Conservation (phyloP, 2,797 vertebrate species). For the Rhyacichthys aspro region DNA sequence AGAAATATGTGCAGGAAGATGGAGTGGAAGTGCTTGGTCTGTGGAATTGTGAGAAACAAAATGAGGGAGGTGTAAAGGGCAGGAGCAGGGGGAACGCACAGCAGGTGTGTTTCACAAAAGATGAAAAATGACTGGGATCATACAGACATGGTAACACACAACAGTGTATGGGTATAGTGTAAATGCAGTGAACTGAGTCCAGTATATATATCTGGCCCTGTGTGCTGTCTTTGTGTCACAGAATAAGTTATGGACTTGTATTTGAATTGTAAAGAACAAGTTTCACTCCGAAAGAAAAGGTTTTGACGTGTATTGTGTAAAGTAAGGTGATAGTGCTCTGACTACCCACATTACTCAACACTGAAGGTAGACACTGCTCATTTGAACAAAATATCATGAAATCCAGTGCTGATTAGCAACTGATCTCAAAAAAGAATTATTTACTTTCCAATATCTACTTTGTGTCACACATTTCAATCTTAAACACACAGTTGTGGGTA, state of each 20-base stretch:
- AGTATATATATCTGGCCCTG: neutral
- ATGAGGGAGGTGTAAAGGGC: neutral
- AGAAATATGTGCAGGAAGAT: constrained; percentile 21
- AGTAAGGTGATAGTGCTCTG: constrained; percentile 5
- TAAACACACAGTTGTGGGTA: neutral
- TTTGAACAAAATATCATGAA: too few species aligned
- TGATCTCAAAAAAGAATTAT: too few species aligned
- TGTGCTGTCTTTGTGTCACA: neutral
- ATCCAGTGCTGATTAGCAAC: too few species aligned
- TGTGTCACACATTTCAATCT: neutral
- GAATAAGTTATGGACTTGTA: neutral
- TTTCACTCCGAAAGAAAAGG: constrained; percentile 10
- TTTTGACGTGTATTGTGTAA: constrained; percentile 8
- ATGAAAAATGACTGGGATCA: constrained; percentile 1
- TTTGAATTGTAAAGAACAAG: neutral
- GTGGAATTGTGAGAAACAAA: constrained; percentile 15
- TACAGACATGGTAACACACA: neutral
- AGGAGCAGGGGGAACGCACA: neutral
- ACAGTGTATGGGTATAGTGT: neutral
- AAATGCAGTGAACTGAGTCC: neutral
- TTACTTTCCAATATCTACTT: too few species aligned
- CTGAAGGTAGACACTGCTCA: too few species aligned
- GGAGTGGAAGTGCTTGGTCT: constrained; percentile 22
- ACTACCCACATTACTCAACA: neutral
- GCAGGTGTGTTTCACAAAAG: constrained; percentile 1